A percentile compares a stretch with the other conserved stretches of the same genome.
Evolutionary conservation across 2,888 invertebrate genomes (phyloP).

Genomic region (Pristionchus mayeri): DNA sequence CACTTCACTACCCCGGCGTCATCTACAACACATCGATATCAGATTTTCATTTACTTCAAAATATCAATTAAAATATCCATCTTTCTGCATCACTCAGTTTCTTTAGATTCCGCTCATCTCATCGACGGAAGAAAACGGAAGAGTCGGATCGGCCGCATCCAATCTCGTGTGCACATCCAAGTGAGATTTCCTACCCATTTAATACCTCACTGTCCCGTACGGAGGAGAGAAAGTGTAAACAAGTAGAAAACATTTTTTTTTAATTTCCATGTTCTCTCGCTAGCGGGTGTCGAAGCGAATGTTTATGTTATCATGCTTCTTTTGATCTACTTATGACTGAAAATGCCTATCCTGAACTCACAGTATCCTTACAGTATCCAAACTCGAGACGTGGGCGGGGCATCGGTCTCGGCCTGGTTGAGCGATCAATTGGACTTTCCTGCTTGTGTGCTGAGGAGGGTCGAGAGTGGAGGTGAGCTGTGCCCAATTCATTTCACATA

Average conservation of each 20-base stretch:
- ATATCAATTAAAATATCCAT: not conserved
- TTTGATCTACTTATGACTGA: too few species aligned
- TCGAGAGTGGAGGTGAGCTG: not conserved
- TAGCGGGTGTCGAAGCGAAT: too few species aligned
- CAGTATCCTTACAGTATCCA: not conserved
- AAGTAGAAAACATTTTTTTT: too few species aligned
- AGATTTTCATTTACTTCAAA: not conserved
- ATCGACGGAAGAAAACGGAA: not conserved
- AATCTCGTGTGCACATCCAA: constrained; percentile 37
- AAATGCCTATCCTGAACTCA: too few species aligned
- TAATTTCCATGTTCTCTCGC: too few species aligned
- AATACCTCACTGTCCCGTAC: not conserved
- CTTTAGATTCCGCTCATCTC: not conserved
- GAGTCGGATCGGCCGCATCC: not conserved
- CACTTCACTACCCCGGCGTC: too few species aligned
- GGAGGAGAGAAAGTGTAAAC: too few species aligned
- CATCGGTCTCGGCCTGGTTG: not conserved
- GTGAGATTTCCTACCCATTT: not conserved
- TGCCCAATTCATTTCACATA: too few species aligned
- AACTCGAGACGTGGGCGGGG: not conserved
- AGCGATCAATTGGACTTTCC: constrained; percentile 44
- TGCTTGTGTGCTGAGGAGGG: constrained; percentile 6
- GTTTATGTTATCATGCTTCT: too few species aligned
- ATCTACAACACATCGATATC: too few species aligned
- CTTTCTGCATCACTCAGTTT: not conserved